phyloP scores from a whole-genome alignment of 2,888 invertebrate species.

The Lacanobia wlatinum region DNA sequence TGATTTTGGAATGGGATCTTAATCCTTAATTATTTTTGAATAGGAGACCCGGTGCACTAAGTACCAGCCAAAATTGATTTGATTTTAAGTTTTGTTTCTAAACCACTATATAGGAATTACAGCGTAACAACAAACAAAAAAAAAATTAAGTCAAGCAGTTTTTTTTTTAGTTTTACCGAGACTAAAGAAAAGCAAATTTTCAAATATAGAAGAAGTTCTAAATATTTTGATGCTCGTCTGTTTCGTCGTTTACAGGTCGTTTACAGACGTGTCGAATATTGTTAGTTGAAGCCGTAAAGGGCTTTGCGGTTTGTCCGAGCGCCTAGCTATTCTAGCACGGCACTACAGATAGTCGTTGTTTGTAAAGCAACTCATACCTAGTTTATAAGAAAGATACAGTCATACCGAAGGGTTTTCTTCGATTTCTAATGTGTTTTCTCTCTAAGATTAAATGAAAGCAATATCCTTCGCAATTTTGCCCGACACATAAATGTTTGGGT shows the following conservation, averaged over 20 bases:
- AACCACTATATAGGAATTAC: no score
- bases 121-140: no score
- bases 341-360: not conserved
- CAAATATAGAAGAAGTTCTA: no score
- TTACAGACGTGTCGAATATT: constrained; percentile 7
- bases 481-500: not conserved
- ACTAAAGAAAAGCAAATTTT: no score
- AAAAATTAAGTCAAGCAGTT: no score
- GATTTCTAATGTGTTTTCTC: not conserved
- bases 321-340: not conserved
- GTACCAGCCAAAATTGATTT: no score
- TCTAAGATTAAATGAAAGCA: not conserved
- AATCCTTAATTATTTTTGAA: not conserved
- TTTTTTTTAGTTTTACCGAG: no score
- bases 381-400: no score
- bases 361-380: not conserved
- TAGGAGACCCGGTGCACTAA: no score
- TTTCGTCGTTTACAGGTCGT: no score
- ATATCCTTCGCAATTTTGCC: not conserved
- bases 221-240: not conserved
- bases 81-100: no score
- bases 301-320: not conserved
- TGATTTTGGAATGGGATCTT: not conserved
- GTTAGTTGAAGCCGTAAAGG: not conserved
- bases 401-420: not conserved